Base-by-base conservation (phyloP, 1,140 invertebrate genomes). In the Lutraria rhynchaena region DNA sequence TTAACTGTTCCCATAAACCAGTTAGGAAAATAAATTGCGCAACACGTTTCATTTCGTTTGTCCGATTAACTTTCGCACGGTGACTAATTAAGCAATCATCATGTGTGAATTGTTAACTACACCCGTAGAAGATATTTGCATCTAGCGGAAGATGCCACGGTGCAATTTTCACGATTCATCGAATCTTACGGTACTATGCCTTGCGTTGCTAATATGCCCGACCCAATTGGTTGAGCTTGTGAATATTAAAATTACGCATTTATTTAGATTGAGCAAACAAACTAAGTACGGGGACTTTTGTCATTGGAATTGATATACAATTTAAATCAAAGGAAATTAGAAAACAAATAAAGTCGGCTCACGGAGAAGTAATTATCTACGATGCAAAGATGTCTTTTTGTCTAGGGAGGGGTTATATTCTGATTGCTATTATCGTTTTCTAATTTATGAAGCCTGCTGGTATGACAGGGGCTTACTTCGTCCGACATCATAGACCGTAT, bases 341-440 rank as follows among this genome's bases (percentile, higher is more conserved):
- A 75, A 29, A 75, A 75, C 61, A 75, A 58, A 75, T 75, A 75
- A 75, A 75, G 35, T 58, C 35, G 71, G 71, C 37, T 75, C 57
- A 60, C 17, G 27, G 37, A 44, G 57, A 58, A 75, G 57, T 75
- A 29, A 61, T 60, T 61, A 75, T 75, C 71, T 51, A 15, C 35
- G 5, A 27, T 41, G 29, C 1, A 31, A 46, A 46, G 3, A 24
- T n/a, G 17, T 67, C n/a, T 49, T 49, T 24, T 27, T 27, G 63
- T 31, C 27, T 24, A 11, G 35, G 63, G 63, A 67, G 4, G 3
- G 11, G 35, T 35, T 67, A 29, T 67, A 17, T 49, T 67, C 41
- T 51, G 63, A 67, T 67, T 67, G 17, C 63, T 27, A 4, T 41
- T 22, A 67, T 67, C 44, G 63, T 67, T 67, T 67, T 67, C 22